phyloP scores from a whole-genome alignment of 64 coral and sea anemone species.

The Platygyra sinensis region DNA sequence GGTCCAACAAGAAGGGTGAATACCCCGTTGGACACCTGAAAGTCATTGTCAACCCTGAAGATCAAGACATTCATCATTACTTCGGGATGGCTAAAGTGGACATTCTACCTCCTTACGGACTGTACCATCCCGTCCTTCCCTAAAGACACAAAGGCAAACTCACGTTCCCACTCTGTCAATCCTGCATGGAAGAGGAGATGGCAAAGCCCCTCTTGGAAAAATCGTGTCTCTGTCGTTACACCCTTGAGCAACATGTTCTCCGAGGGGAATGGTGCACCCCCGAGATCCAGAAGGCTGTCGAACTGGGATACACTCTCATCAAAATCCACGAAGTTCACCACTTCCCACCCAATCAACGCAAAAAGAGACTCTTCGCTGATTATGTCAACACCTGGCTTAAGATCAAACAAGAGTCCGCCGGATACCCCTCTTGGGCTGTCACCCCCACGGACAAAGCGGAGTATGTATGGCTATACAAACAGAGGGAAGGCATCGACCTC shows the following conservation, averaged over 20 bases:
- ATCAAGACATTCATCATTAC: not conserved
- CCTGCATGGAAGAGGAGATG: slow-evolving; percentile 5
- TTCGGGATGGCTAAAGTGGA: not conserved
- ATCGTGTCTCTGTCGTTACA: not conserved
- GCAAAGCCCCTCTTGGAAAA: not conserved
- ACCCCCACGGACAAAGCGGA: too few relatives aligned
- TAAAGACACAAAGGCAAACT: not conserved
- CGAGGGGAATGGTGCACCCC: not conserved
- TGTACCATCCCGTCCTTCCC: slow-evolving; percentile 35
- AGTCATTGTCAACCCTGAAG: not conserved
- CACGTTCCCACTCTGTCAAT: slow-evolving; percentile 38
- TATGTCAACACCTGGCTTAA: not conserved
- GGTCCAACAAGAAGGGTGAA: not conserved
- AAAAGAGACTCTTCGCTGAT: not conserved
- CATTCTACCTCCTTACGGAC: not conserved
- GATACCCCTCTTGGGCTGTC: too few relatives aligned
- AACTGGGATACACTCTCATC: slow-evolving; percentile 19
- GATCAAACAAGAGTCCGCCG: too few relatives aligned
- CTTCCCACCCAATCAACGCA: too few relatives aligned
- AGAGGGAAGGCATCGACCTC: not conserved
- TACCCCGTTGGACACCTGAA: slow-evolving; percentile 16
- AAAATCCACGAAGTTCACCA: slow-evolving; percentile 18
- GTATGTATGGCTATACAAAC: too few relatives aligned
- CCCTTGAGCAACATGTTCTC: not conserved
- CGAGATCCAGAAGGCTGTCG: slow-evolving; percentile 10